Percentiles rank a stretch among this genome's conserved stretches.
Conservation (phyloP, 2,888 invertebrate species). For the Emesis furor region DNA sequence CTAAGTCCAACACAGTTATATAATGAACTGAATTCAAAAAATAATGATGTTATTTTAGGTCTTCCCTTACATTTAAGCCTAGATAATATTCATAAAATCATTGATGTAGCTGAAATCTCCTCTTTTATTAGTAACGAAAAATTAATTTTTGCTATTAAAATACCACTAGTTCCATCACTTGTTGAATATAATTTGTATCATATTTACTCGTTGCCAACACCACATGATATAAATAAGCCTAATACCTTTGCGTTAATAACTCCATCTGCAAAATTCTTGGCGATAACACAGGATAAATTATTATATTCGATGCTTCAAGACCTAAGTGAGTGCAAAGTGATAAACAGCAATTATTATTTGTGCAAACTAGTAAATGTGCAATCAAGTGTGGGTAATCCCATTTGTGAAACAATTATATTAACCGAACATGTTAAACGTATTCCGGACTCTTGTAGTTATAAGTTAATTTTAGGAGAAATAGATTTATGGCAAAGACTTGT, state of each 20-base stretch:
- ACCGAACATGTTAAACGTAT: background rate
- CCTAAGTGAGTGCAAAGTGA: background rate
- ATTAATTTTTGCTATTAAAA: constrained; percentile 24
- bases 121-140: constrained; percentile 1
- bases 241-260: background rate
- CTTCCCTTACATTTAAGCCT: constrained; percentile 11
- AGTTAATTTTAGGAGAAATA: background rate
- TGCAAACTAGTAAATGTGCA: background rate
- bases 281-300: background rate
- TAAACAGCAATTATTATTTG: background rate
- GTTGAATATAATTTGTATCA: background rate
- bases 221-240: background rate
- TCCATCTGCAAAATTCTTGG: background rate
- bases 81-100: constrained; percentile 16
- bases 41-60: constrained; percentile 24
- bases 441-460: constrained; percentile 4
- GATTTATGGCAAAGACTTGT: background rate
- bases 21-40: constrained; percentile 20
- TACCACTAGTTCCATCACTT: constrained; percentile 13
- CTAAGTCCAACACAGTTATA: too few relatives aligned
- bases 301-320: background rate
- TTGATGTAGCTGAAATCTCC: constrained; percentile 22
- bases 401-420: background rate
- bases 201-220: too few relatives aligned
- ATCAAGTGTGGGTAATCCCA: background rate